Evolutionary conservation across 2,113 vertebrate genomes (phyloP).

Genomic region (Loxodonta africana): DNA sequence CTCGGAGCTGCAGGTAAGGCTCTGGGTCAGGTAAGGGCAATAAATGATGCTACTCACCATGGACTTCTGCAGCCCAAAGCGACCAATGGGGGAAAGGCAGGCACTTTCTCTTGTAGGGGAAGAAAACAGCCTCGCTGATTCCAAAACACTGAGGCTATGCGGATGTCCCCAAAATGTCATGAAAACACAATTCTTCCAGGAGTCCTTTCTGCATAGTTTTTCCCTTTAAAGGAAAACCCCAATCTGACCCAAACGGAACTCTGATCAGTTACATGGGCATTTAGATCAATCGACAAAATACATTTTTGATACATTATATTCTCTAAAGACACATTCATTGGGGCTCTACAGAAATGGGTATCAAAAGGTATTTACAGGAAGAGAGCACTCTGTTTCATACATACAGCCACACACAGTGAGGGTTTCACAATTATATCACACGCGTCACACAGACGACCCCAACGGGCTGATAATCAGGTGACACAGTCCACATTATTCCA

Average conservation of each 20-base stretch:
- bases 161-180: constrained; percentile 18
- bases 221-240: constrained; percentile 11
- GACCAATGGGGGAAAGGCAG: background rate
- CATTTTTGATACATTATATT: constrained; percentile 52
- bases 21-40: background rate
- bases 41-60: background rate
- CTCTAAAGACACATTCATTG: constrained; percentile 71
- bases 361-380: constrained; percentile 79
- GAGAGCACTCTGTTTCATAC: constrained; percentile 32
- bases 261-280: background rate
- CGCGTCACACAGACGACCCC: background rate
- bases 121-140: background rate
- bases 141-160: constrained; percentile 18
- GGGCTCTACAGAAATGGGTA: constrained; percentile 68
- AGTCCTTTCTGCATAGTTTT: background rate
- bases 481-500: constrained; percentile 51
- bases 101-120: constrained; percentile 64
- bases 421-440: constrained; percentile 25
- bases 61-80: background rate
- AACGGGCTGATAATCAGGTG: constrained; percentile 1
- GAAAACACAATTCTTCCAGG: background rate
- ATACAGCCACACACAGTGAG: constrained; percentile 12
- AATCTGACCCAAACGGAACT: constrained; percentile 21
- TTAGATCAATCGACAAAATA: constrained; percentile 35
- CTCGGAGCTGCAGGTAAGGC: background rate